Conservation (phyloP, 2,888 invertebrate species). For the Caenorhabditis becei region DNA sequence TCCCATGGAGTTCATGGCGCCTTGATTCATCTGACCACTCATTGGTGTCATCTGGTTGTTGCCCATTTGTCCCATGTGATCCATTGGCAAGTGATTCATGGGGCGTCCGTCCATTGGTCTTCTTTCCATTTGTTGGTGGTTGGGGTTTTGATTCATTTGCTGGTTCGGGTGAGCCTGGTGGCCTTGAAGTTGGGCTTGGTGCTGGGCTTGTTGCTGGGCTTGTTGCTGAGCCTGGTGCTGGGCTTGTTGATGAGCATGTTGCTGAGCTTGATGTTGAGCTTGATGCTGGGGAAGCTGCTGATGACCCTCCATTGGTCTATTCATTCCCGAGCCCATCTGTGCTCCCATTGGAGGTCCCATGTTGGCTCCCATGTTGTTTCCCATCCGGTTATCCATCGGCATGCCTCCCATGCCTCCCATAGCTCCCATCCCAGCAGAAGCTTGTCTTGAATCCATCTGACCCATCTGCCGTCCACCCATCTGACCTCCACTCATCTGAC, state of each 20-base stretch:
- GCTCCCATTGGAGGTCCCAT: background rate
- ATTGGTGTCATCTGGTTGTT: constrained; percentile 20
- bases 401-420: background rate
- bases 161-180: background rate
- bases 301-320: background rate
- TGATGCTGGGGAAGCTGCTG: background rate
- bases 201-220: background rate
- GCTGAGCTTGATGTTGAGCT: background rate
- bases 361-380: constrained; percentile 1
- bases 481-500: constrained; percentile 3
- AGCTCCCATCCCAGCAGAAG: constrained; percentile 6
- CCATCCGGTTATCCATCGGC: background rate
- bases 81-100: constrained; percentile 4
- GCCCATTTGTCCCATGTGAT: constrained; percentile 29
- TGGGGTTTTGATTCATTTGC: background rate
- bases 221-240: background rate
- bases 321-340: background rate
- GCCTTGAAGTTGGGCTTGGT: background rate
- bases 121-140: constrained; percentile 11
- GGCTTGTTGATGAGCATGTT: background rate
- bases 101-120: constrained; percentile 1
- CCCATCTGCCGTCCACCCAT: background rate
- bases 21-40: constrained; percentile 15
- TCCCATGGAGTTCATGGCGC: constrained; percentile 7
- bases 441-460: constrained; percentile 3